A percentile compares a stretch with the other conserved stretches of the same genome.
Conservation (phyloP, 2,888 invertebrate genomes). For the Drosophila gaucha region DNA sequence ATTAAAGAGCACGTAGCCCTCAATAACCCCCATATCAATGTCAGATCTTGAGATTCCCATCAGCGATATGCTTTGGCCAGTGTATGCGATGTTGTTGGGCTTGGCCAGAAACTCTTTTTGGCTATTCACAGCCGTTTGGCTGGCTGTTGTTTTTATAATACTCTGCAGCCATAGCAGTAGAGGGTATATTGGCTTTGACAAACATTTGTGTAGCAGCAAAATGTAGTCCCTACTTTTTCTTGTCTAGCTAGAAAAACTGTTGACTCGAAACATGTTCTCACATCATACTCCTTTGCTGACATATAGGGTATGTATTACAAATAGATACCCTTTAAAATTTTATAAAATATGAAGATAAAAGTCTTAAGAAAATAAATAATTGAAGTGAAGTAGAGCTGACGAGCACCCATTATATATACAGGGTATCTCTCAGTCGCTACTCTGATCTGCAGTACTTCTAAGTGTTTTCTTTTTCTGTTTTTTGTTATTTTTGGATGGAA, state of each 20-base stretch:
- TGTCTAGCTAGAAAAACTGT: background rate
- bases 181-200: background rate
- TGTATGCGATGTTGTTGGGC: constrained; percentile 9
- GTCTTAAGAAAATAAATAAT: no score
- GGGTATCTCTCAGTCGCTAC: background rate
- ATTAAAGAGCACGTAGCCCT: constrained; percentile 6
- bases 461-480: constrained; percentile 24
- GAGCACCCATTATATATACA: background rate
- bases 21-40: constrained; percentile 14
- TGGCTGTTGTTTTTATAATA: constrained; percentile 7
- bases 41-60: constrained; percentile 32
- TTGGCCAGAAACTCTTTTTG: constrained; percentile 27
- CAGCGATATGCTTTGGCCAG: constrained; percentile 33
- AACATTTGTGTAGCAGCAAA: no score
- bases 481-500: constrained; percentile 33
- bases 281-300: no score
- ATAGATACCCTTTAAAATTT: no score
- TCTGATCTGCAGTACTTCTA: background rate
- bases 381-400: background rate
- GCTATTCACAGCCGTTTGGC: constrained; percentile 20
- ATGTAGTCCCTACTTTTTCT: no score
- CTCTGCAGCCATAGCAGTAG: background rate
- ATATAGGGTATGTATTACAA: background rate
- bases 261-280: background rate
- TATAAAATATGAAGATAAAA: no score